phyloP scores from a whole-genome alignment of 2,113 vertebrate genomes.

The Vireo altiloquus region DNA sequence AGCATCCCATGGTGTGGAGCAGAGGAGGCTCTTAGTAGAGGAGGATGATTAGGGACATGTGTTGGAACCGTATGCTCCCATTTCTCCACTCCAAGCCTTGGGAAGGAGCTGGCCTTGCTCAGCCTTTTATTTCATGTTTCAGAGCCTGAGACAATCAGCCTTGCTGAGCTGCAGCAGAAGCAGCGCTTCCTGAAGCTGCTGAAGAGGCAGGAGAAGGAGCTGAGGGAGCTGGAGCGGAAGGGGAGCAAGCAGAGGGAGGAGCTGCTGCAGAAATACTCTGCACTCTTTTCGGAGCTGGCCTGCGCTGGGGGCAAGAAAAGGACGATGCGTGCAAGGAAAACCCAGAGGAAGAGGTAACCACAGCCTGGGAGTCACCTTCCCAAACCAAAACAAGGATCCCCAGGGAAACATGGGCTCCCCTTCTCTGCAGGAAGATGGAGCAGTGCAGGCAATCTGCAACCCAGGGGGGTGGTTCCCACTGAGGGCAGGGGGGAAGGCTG shows the following conservation, averaged over 20 bases:
- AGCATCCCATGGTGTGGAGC: not conserved
- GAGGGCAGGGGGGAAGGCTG: not conserved
- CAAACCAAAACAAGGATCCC: not conserved
- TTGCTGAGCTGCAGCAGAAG: constrained; percentile 83
- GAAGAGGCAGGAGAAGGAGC: constrained; percentile 90
- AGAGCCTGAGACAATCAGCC: constrained; percentile 82
- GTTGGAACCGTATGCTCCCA: not conserved
- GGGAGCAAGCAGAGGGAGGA: constrained; percentile 84
- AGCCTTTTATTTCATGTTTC: not conserved
- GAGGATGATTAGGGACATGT: too few species aligned
- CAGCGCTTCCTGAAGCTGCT: constrained; percentile 86
- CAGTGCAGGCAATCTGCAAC: not conserved
- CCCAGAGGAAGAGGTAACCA: constrained; percentile 72
- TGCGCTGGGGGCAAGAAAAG: constrained; percentile 73
- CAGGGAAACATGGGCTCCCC: not conserved
- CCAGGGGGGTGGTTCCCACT: not conserved
- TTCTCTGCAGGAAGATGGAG: not conserved
- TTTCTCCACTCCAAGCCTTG: not conserved
- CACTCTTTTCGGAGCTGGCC: constrained; percentile 56
- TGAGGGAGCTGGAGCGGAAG: constrained; percentile 85
- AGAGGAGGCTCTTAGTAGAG: not conserved
- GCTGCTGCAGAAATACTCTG: constrained; percentile 80
- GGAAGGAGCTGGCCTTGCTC: not conserved
- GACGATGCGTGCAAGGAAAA: constrained; percentile 55
- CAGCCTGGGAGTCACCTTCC: not conserved